Base-by-base conservation (phyloP, 2,797 vertebrate genomes). In the Fistularia commersonii region DNA sequence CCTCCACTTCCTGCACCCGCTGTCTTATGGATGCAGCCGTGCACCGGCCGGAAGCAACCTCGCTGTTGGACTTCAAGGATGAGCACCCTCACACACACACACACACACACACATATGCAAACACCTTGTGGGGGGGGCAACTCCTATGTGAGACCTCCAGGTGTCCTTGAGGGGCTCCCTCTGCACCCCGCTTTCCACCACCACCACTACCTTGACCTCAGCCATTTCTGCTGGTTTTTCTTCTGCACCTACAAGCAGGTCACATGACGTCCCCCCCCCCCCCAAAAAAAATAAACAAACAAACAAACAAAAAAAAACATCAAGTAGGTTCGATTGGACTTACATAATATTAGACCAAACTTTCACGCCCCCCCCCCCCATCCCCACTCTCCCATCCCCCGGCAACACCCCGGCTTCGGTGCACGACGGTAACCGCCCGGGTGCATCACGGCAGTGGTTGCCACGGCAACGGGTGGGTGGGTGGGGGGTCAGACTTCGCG, bases 401-500 rank as follows among this genome's bases (percentile, higher is more conserved):
- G 15, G 12, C 41, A 37, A 39, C 46, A 51, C 3, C 31, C 41
- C 48, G 2, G 7, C 15, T 10, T 67, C 6, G 45, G 51, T 44
- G 41, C 32, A 42, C 41, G 57, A 14, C 44, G 54, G 41, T 45
- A 41, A 6, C 65, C 55, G 61, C n/a, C 64, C 40, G 36, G 51
- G 58, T 59, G 57, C 44, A 66, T 64, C 68, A 62, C 57, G 69
- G 74, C 75, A 13, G 45, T 36, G 72, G 88, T 91, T 88, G 87
- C 90, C 63, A 89, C 64, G 73, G 90, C 82, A 86, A 91, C 89
- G 54, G 39, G 52, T 45, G 66, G 61, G 41, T 57, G 59, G 68
- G 64, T 35, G 57, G 54, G 63, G 52, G 75, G 67, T 55, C 59
- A 62, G 65, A 56, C 65, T 52, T 45, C 46, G 47, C 41, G 48